Evolutionary conservation across 2,888 invertebrate species (phyloP), one percentile per base, ranked within the genome.

Genomic region (Troilus luridus): DNA sequence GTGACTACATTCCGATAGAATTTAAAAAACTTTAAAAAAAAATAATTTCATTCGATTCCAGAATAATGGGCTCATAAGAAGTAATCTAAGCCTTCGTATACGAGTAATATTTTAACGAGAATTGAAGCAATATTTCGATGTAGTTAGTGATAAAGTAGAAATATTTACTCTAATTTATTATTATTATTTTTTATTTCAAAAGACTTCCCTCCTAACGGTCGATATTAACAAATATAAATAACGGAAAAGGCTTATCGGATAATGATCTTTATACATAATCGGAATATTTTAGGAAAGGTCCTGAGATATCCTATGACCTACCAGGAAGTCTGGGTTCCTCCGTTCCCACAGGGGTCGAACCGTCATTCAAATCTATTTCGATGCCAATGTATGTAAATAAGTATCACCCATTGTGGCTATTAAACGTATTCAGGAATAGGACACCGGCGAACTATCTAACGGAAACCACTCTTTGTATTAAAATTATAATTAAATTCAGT

Each of bases 271-370:
- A 85, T 85, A 85, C 56, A 56, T 85, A 85, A 56, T 21, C 5
- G n/a, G 85, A 85, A 85, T 85, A 58, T 85, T 54, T 85, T n/a
- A n/a, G n/a, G 41, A 85, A 85, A 85, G 85, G 85, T 85, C 85
- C 85, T 85, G 85, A 58, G 85, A 85, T 85, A 85, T 85, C 56
- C 85, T 58, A 21, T n/a, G 85, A 85, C 85, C 85, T 41, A n/a
- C 56, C 3, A 85, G 85, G 85, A 85, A 85, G 85, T 85, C 6
- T 56, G 6, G 85, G 72, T 27, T 24, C 6, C 41, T 21, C 14
- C 9, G 17, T 85, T 56, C 85, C 85, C 56, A 56, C 56, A 56
- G 85, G 85, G 85, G 56, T 56, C 56, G 56, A 17, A 27, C 56
- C n/a, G 41, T 5, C 56, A 85, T 85, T 85, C 85, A 85, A 85